Conservation (phyloP, 2,113 vertebrate species). For the Cettia cetti region DNA sequence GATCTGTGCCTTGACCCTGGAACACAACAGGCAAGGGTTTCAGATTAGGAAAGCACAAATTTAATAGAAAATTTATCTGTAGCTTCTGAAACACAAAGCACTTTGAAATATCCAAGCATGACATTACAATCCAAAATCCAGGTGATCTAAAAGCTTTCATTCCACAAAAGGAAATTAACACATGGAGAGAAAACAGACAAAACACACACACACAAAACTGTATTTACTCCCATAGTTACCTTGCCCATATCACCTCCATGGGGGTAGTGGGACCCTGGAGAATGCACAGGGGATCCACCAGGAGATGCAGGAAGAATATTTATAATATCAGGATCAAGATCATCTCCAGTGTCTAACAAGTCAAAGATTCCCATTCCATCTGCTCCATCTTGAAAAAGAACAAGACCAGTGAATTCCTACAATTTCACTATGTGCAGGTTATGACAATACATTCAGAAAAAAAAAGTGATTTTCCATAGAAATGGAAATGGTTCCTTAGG, state of each 20-base stretch:
- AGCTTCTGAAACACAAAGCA: not conserved
- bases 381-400: constrained; percentile 81
- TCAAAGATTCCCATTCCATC: constrained; percentile 95
- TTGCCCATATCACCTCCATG: constrained; percentile 92
- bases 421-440: not conserved
- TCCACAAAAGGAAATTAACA: not conserved
- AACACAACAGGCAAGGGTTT: not conserved
- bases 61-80: not conserved
- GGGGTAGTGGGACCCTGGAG: constrained; percentile 93
- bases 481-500: not conserved
- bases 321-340: constrained; percentile 95
- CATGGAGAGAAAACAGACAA: not conserved
- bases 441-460: not conserved
- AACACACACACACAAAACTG: too few relatives aligned
- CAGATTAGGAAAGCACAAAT: not conserved
- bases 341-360: constrained; percentile 87
- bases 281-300: constrained; percentile 91
- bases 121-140: not conserved
- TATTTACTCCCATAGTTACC: constrained; percentile 68
- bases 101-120: not conserved
- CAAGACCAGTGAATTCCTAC: not conserved
- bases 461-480: not conserved
- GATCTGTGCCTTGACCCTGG: constrained; percentile 93
- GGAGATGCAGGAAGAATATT: constrained; percentile 95
- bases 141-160: not conserved